phyloP scores from a whole-genome alignment of 2,113 vertebrate species.

The Malurus alboscapulatus region DNA sequence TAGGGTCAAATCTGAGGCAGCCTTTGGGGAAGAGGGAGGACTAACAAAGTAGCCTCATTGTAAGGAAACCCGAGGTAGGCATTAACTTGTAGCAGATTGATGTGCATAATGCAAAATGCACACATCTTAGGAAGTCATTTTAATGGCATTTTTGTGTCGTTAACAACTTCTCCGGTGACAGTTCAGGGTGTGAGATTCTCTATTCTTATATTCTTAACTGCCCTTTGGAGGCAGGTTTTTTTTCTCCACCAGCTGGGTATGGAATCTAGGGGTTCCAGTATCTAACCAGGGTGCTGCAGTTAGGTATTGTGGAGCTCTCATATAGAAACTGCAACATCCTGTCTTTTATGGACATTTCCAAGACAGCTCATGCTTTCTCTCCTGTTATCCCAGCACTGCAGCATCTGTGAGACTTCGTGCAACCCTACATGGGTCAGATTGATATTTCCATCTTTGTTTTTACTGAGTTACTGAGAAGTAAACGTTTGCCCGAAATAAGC shows the following conservation, averaged over 20 bases:
- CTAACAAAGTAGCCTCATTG: neutral
- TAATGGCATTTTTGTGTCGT: neutral
- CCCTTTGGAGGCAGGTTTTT: neutral
- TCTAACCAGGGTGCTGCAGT: neutral
- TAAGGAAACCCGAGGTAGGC: neutral
- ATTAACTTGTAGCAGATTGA: neutral
- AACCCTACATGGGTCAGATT: rapidly evolving
- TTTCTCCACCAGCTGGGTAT: neutral
- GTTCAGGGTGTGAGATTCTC: neutral
- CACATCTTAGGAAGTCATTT: neutral
- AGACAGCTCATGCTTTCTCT: neutral
- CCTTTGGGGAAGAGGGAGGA: neutral
- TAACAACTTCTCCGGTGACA: neutral
- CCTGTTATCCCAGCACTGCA: neutral
- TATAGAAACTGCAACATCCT: neutral
- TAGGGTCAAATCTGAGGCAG: neutral
- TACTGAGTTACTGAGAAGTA: neutral
- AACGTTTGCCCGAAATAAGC: neutral
- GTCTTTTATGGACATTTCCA: neutral
- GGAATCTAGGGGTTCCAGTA: neutral
- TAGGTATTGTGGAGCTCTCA: neutral
- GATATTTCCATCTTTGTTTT: neutral
- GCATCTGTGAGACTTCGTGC: neutral
- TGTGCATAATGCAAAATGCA: neutral
- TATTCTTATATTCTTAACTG: neutral